Percentiles rank a stretch among this genome's conserved stretches.
phyloP scores from a whole-genome alignment of 2,113 vertebrate species.

The Toxotes chatareus region DNA sequence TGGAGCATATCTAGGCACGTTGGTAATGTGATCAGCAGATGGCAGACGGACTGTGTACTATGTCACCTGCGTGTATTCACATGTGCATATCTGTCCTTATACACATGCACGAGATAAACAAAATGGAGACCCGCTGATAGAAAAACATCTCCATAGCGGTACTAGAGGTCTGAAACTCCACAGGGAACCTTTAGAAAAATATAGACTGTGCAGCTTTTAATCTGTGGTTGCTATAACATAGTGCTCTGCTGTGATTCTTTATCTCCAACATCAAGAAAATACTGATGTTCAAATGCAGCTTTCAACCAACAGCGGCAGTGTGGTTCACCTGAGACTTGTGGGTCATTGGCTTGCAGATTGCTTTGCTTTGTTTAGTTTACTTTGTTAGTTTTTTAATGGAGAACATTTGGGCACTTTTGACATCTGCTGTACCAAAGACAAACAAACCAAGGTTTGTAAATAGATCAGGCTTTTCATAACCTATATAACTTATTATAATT shows the following conservation, averaged over 20 bases:
- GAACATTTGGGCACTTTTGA: conserved; percentile 11
- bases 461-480: conserved; percentile 11
- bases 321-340: not conserved
- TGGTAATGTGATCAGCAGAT: not conserved
- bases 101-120: not conserved
- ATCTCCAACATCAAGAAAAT: conserved; percentile 1
- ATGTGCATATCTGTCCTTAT: not conserved
- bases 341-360: not conserved
- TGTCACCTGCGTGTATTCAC: not conserved
- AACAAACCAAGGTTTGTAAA: conserved; percentile 1
- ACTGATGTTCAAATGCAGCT: not conserved
- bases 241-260: not conserved
- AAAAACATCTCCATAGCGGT: not conserved
- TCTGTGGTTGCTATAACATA: not conserved
- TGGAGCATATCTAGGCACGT: not conserved
- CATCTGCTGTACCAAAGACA: not conserved
- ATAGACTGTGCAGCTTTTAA: not conserved
- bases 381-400: not conserved
- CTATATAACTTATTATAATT: not conserved
- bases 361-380: not conserved
- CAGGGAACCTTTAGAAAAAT: not conserved
- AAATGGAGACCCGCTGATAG: not conserved
- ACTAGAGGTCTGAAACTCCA: not conserved
- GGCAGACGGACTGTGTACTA: not conserved
- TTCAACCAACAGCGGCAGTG: not conserved